Evolutionary conservation across 1,140 invertebrate species (phyloP), one percentile per base, ranked within the genome.

Genomic region (Tyrophagus putrescentiae): DNA sequence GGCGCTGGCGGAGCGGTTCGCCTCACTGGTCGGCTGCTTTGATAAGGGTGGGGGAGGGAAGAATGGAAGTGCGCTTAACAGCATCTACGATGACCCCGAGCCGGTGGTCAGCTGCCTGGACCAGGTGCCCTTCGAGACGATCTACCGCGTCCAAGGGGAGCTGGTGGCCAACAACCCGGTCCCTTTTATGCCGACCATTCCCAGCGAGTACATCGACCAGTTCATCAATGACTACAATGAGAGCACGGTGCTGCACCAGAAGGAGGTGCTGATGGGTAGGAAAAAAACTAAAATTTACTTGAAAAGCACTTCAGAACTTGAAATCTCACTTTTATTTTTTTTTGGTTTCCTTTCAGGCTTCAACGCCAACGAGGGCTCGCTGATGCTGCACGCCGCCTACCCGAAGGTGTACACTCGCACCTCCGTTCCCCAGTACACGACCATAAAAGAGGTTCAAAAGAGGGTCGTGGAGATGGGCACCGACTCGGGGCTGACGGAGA

Each of bases 1-100:
- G 25, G 71, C 82, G 23, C 74, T 84, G 61, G 82, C 85, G 13
- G 76, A 90, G 48, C 75, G 85, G 61, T 73, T 93, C 53, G 88
- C 88, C 2, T 84, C 91, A 72, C 83, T 84, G 13, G 81, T 93
- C 27, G 80, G 82, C 45, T 94, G 90, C 74, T 44, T 21, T 27
- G 18, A 41, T 13, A 23, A 45, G 29, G 39, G 41, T 13, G 50
- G 39, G 32, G 1, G 25, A 31, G 39, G 31, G 32, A 13, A 39
- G 21, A 39, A 13, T 39, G 13, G n/a, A n/a, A n/a, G n/a, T n/a
- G n/a, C n/a, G n/a, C n/a, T n/a, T n/a, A n/a, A n/a, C n/a, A n/a
- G n/a, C n/a, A n/a, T 59, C n/a, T 59, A 21, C 36, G 57, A 59
- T 3, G 57, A 41, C n/a, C 57, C 57, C 5, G 57, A 59, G 9